Base-by-base conservation (phyloP, 2,113 vertebrate species). In the Monopterus albus region DNA sequence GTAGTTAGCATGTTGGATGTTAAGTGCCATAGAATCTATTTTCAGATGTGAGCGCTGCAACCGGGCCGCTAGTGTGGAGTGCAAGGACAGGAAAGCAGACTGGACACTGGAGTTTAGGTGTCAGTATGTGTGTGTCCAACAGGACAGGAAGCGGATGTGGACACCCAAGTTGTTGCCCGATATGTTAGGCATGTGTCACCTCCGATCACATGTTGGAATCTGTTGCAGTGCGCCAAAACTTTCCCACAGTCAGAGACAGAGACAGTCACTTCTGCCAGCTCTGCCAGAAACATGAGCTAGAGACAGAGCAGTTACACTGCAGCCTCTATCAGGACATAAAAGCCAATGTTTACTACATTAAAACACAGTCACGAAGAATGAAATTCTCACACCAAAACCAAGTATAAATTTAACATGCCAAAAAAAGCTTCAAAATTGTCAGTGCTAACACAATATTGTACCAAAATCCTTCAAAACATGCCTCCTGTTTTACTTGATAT, bases 111-210 rank as follows among this genome's bases (percentile, higher is more conserved):
- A 73, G 73, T 47, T 86, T 69, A 82, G 79, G 81, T 90, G 73
- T 87, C 78, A 75, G 58, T 43, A 18, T 25, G 58, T 20, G 38
- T 66, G 59, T 60, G 77, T 72, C 52, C 2, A 6, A 40, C 31
- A 78, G 68, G 65, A 58, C 81, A 89, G 90, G 88, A 92, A 90
- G 84, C 55, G 78, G 75, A 84, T 64, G 20, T 85, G 81, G 79
- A 86, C 78, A 88, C 85, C 74, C 39, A 74, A 89, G 83, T 73
- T 26, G 58, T 78, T n/a, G n/a, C n/a, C 80, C 75, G 87, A 88
- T 85, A 91, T 75, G 79, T 50, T 1, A 64, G 74, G 88, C 91
- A 91, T 91, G 72, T 85, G 82, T 87, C 74, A 38, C 85, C 85
- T 78, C 61, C 0, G 67, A 83, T 89, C 87, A 86, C 80, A 84